phyloP scores from a whole-genome alignment of 2,888 invertebrate genomes.

The Microplitis deprimator region DNA sequence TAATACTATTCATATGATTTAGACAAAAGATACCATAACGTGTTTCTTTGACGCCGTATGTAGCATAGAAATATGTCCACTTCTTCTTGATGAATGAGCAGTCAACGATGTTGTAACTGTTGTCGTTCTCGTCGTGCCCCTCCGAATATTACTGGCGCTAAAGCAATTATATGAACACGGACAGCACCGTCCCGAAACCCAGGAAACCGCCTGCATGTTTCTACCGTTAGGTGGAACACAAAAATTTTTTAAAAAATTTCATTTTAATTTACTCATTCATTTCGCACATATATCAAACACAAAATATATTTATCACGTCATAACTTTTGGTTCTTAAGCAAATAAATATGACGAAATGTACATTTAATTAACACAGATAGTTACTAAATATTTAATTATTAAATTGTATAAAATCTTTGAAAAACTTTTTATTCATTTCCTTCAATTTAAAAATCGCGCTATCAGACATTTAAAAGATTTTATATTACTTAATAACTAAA shows the following conservation, averaged over 20 bases:
- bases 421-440: too few species aligned
- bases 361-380: too few species aligned
- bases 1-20: constrained; percentile 34
- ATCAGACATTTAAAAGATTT: not conserved
- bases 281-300: not conserved
- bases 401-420: too few species aligned
- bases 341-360: not conserved
- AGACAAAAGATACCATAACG: constrained; percentile 68
- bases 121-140: constrained; percentile 65
- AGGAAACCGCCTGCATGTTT: constrained; percentile 66
- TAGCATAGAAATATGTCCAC: constrained; percentile 61
- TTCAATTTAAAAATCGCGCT: too few species aligned
- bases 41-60: constrained; percentile 64
- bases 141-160: constrained; percentile 58
- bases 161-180: constrained; percentile 66
- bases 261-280: constrained; percentile 24
- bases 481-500: not conserved
- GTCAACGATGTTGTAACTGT: constrained; percentile 66
- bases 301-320: not conserved
- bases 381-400: too few species aligned
- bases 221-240: constrained; percentile 53
- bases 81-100: constrained; percentile 65
- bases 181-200: constrained; percentile 66
- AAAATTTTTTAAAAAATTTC: constrained; percentile 30
- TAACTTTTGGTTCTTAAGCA: not conserved